phyloP scores from a whole-genome alignment of 2,113 vertebrate genomes.

The Lynx canadensis region DNA sequence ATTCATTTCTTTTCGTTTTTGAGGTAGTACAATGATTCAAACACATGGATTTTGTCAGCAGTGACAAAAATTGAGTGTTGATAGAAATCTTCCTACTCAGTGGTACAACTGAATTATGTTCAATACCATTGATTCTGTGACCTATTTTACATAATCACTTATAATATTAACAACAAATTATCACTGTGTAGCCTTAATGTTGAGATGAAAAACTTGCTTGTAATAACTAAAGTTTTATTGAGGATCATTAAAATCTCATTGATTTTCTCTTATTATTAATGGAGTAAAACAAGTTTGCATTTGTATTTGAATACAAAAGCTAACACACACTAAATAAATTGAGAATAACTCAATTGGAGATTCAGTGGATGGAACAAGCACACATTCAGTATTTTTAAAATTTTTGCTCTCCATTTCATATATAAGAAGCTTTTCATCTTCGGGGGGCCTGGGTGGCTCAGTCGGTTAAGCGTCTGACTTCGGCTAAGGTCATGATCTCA shows the following conservation, averaged over 20 bases:
- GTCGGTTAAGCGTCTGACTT: no score
- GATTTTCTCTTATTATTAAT: conserved; percentile 8
- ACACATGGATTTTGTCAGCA: not conserved
- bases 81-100: not conserved
- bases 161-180: not conserved
- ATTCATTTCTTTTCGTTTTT: not conserved
- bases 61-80: not conserved
- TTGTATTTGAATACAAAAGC: conserved; percentile 26
- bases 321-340: not conserved
- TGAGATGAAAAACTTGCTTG: conserved; percentile 23
- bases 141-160: not conserved
- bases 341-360: not conserved
- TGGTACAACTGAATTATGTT: not conserved
- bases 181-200: not conserved
- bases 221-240: conserved; percentile 38
- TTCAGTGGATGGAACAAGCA: not conserved
- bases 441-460: not conserved
- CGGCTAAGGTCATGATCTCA: no score
- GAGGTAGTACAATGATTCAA: not conserved
- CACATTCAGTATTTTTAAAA: not conserved
- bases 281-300: not conserved
- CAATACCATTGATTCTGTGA: not conserved
- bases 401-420: not conserved
- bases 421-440: not conserved
- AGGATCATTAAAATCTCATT: conserved; percentile 37